Evolutionary conservation across 2,797 vertebrate species (phyloP), one percentile per base, ranked within the genome.

Genomic region (Chiloscyllium punctatum): DNA sequence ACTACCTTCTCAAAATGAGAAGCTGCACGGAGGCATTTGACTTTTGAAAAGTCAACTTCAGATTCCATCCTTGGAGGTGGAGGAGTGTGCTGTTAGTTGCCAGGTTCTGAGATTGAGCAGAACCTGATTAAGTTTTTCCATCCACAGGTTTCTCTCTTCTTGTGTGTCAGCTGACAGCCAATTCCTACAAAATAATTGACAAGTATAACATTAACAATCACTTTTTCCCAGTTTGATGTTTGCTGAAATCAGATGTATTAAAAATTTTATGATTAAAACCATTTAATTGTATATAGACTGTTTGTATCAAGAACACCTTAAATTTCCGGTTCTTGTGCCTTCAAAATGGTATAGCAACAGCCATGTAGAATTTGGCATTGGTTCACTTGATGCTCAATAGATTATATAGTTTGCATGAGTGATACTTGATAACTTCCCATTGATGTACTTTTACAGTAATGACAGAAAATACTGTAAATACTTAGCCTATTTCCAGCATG

Each of bases 131-230:
- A 98, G 97, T 95, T 97, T 97, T 96, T 98, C 97, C 97, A 98
- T 98, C 98, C 98, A 98, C 96, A 97, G 97, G 27, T 96, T 0
- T 3, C 96, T 96, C 90, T 98, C 98, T 95, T 98, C 97, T 95
- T 97, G 97, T 30, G 97, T 98, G 96, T 98, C 98, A 0, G 98
- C 97, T 0, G 98, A 98, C 96, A 98, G 98, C 98, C 98, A 98
- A 96, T 97, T 97, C 97, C 98, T 98, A 96, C 18, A 95, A 25
- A 48, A 96, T 8, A 25, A 53, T 23, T 84, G 11, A 94, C 11
- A 95, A 94, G 7, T 74, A 48, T 23, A 48, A 88, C 33, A 27
- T 95, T 51, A 95, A 77, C 6, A 51, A 16, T 53, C 7, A 23
- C 23, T 71, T 25, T 62, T 91, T 94, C n/a, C 21, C 0, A n/a